A percentile compares a stretch with the other conserved stretches of the same genome.
phyloP scores from a whole-genome alignment of 1,140 invertebrate genomes.

The Monochamus saltuarius region DNA sequence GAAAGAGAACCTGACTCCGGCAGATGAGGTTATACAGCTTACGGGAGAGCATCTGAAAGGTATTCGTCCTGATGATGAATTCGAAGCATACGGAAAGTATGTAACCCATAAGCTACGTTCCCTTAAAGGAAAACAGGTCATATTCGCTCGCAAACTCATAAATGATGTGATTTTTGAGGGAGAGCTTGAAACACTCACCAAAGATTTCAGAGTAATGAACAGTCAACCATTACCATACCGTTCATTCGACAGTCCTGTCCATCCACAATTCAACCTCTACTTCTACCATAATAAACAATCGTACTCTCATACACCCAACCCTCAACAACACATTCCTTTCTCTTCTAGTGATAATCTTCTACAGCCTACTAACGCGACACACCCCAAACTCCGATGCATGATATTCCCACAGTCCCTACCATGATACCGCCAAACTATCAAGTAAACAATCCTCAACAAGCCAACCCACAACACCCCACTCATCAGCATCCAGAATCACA shows the following conservation, averaged over 20 bases:
- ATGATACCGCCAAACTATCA: too few species aligned
- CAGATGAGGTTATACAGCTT: slow-evolving; percentile 24
- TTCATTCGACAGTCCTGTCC: not conserved
- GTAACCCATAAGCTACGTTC: slow-evolving; percentile 30
- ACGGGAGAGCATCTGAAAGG: slow-evolving; percentile 22
- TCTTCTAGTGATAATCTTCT: too few species aligned
- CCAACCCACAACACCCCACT: too few species aligned
- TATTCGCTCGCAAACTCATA: slow-evolving; percentile 25
- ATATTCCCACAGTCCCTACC: too few species aligned
- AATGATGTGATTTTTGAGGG: slow-evolving; percentile 24
- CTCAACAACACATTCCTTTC: too few species aligned
- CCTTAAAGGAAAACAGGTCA: slow-evolving; percentile 25
- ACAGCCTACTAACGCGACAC: too few species aligned
- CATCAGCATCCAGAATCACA: too few species aligned
- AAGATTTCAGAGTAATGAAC: slow-evolving; percentile 26
- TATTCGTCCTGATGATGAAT: slow-evolving; percentile 27
- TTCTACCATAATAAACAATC: too few species aligned
- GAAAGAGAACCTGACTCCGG: slow-evolving; percentile 5
- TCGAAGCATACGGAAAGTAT: slow-evolving; percentile 31
- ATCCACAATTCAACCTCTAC: too few species aligned
- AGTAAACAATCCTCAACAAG: too few species aligned
- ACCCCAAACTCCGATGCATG: too few species aligned
- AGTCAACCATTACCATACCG: not conserved
- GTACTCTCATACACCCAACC: too few species aligned
- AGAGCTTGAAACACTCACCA: slow-evolving; percentile 27